Evolutionary conservation across 2,113 vertebrate species (phyloP).

Genomic region (Petromus typicus): DNA sequence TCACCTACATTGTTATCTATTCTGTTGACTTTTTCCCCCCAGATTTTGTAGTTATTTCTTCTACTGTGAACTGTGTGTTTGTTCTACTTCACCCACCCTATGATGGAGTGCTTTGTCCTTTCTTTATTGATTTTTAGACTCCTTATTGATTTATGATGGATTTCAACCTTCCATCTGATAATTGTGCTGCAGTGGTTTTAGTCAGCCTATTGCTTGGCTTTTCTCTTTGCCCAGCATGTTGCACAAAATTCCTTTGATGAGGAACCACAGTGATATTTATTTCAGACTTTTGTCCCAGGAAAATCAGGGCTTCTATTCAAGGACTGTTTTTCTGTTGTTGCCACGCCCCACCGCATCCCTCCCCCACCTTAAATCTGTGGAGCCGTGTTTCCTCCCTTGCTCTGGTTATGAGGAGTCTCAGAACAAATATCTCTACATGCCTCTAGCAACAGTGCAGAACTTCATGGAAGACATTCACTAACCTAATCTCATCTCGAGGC

Average conservation of each 20-base stretch:
- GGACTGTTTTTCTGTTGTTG: background rate
- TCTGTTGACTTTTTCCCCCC: background rate
- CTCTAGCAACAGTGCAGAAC: background rate
- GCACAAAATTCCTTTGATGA: constrained; percentile 1
- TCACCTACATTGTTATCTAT: background rate
- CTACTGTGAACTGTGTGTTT: background rate
- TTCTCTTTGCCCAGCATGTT: background rate
- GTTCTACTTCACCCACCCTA: background rate
- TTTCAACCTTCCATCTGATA: background rate
- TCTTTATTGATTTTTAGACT: background rate
- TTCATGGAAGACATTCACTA: background rate
- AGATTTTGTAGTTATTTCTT: background rate
- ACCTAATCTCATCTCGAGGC: background rate
- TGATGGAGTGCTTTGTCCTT: background rate
- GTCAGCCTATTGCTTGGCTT: background rate
- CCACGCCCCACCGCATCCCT: background rate
- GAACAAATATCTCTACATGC: background rate
- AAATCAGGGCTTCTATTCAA: constrained; percentile 4
- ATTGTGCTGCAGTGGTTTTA: background rate
- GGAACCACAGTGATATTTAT: background rate
- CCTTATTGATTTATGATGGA: background rate
- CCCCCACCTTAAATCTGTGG: background rate
- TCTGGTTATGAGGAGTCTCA: background rate
- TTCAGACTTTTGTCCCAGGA: constrained; percentile 34
- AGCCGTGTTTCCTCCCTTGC: background rate